Evolutionary conservation across 2,888 invertebrate species (phyloP), one percentile per base, ranked within the genome.

Genomic region (Drosophila borborema): DNA sequence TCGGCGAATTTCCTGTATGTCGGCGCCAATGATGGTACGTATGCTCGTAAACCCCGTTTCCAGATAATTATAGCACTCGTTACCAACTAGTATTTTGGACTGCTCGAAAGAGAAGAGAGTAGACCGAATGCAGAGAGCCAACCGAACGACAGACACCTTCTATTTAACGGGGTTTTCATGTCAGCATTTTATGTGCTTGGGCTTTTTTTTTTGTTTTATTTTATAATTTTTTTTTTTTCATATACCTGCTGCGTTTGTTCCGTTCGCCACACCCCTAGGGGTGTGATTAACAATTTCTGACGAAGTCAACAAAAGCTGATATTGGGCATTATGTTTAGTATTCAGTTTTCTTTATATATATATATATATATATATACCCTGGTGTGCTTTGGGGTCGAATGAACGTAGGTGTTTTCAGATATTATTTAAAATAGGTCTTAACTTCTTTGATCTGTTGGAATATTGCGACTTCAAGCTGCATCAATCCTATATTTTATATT

Each of bases 151-250:
- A 69, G 48, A 55, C 64, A 73, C 77, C 78, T 76, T 61, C n/a
- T 14, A 40, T 40, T 61, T 81, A 89, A 86, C 89, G 82, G 82
- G 82, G 87, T 82, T 89, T 89, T 85, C 67, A 81, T 89, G 86
- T 85, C 86, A 80, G 74, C 67, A 71, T 74, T 86, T 82, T 77
- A 69, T 60, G 53, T 51, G 40, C 38, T 64, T 56, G 56, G 56
- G 46, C 49, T 69, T 66, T 76, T 65, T 61, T n/a, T n/a, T n/a
- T n/a, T n/a, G n/a, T n/a, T n/a, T 20, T 20, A 20, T 20, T 20
- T 60, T 7, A n/a, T n/a, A n/a, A n/a, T 36, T 53, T 41, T 69
- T 66, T 76, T 65, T 61, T 60, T 2, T 36, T 53, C 20, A 9
- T 48, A 9, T 36, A 40, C 54, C 38, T 36, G 64, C 51, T 56